A percentile compares a stretch with the other conserved stretches of the same genome.
Conservation (phyloP, 1,140 invertebrate species). For the Atopsyche davidsoni region DNA sequence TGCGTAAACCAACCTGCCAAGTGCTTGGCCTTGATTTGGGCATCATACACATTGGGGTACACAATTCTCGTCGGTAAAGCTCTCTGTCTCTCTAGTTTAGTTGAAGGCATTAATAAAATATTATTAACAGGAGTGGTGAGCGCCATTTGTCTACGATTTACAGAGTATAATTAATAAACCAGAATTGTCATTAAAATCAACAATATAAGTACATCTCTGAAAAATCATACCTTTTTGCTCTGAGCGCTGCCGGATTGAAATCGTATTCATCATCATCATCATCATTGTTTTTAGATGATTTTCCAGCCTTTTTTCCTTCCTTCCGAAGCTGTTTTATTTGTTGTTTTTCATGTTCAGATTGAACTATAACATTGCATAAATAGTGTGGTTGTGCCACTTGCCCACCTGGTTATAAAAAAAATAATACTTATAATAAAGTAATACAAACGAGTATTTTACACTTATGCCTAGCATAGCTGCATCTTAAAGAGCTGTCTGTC, state of each 20-base stretch:
- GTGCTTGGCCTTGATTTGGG: slow-evolving; percentile 60
- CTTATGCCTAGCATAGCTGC: too few relatives aligned
- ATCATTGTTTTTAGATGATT: slow-evolving; percentile 46
- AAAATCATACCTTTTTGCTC: slow-evolving; percentile 33
- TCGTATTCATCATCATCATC: slow-evolving; percentile 49
- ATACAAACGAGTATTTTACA: too few relatives aligned
- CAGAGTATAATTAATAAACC: slow-evolving; percentile 10
- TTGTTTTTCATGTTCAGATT: slow-evolving; percentile 78
- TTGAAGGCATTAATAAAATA: slow-evolving; percentile 25
- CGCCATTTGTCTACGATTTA: slow-evolving; percentile 43
- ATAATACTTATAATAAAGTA: too few relatives aligned
- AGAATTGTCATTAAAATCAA: background rate
- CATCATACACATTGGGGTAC: slow-evolving; percentile 85
- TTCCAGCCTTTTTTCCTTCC: slow-evolving; percentile 78
- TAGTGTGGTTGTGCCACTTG: slow-evolving; percentile 48
- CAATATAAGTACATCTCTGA: background rate
- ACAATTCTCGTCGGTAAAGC: slow-evolving; percentile 48
- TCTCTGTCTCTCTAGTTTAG: slow-evolving; percentile 37
- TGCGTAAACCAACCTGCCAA: slow-evolving; percentile 51
- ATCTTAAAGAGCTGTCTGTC: too few relatives aligned
- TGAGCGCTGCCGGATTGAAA: slow-evolving; percentile 31
- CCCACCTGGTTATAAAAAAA: too few relatives aligned
- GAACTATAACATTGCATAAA: slow-evolving; percentile 70
- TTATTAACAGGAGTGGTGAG: slow-evolving; percentile 38
- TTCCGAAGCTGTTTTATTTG: slow-evolving; percentile 77